These are phyloP conservation scores for Amblyjoppa fuscipennis DNA, from an alignment of 2,888 invertebrate species.

Conservation along the genomic window DNA sequence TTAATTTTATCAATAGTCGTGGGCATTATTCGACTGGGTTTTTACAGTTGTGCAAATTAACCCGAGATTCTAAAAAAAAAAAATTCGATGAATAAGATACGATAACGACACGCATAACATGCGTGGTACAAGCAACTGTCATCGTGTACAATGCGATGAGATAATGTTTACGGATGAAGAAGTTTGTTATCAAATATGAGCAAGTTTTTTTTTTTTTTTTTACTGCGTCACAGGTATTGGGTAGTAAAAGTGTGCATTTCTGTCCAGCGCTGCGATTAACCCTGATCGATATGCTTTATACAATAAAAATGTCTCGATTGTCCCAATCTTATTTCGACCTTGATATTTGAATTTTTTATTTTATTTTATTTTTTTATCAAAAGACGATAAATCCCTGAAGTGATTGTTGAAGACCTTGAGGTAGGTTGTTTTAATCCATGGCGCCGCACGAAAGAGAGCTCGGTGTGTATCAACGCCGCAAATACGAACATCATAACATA, in stretches of 20 bases:
- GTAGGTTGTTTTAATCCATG: neutral
- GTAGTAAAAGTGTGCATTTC: neutral
- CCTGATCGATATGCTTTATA: too few species aligned
- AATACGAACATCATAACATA: slow-evolving; percentile 1
- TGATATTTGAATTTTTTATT: neutral
- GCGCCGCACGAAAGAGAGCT: neutral
- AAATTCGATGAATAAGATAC: neutral
- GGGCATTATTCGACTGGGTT: neutral
- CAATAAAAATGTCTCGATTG: neutral
- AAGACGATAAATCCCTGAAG: neutral
- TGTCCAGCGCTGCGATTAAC: neutral
- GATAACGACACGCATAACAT: neutral
- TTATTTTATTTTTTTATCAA: neutral
- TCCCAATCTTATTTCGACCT: neutral
- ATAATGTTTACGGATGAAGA: neutral
- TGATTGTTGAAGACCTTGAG: neutral
- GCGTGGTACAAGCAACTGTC: neutral
- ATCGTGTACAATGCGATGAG: neutral
- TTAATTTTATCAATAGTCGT: neutral
- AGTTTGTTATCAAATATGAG: neutral
- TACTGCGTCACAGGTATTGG: neutral
- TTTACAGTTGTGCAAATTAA: neutral
- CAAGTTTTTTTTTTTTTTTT: neutral
- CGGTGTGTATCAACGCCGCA: neutral
- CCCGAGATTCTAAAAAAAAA: neutral